These are phyloP conservation scores for Pammene aurita DNA, from an alignment of 2,888 invertebrate genomes.

Conservation along the genomic window DNA sequence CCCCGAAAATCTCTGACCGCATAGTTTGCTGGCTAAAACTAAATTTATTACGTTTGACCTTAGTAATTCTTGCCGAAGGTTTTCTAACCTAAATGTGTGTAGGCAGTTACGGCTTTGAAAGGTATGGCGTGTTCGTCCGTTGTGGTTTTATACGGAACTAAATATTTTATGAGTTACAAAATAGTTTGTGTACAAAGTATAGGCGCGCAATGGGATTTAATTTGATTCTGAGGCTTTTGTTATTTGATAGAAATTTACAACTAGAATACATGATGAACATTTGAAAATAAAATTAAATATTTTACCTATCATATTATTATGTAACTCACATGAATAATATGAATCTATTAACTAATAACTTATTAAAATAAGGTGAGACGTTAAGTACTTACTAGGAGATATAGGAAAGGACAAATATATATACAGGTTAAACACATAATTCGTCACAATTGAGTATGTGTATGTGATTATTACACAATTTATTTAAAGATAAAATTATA, in stretches of 20 bases:
- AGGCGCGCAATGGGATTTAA: constrained; percentile 52
- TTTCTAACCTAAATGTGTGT: constrained; percentile 75
- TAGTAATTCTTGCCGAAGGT: constrained; percentile 79
- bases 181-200: constrained; percentile 67
- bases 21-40: constrained; percentile 79
- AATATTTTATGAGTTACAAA: constrained; percentile 80
- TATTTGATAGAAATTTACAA: constrained; percentile 27
- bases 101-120: constrained; percentile 75
- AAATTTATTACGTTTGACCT: constrained; percentile 83
- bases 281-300: not conserved
- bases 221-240: constrained; percentile 52
- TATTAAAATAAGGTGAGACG: too few relatives aligned
- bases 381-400: too few relatives aligned
- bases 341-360: too few relatives aligned
- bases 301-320: too few relatives aligned
- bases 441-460: too few relatives aligned
- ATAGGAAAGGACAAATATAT: too few relatives aligned
- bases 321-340: too few relatives aligned
- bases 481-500: not conserved
- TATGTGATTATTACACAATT: too few relatives aligned
- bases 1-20: constrained; percentile 77
- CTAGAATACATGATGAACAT: constrained; percentile 2
- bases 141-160: constrained; percentile 76
- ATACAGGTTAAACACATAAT: too few relatives aligned
- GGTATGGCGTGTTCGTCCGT: constrained; percentile 65